A percentile compares a stretch with the other conserved stretches of the same genome.
Conservation (phyloP, 2,113 vertebrate genomes). For the Amphiprion ocellaris region DNA sequence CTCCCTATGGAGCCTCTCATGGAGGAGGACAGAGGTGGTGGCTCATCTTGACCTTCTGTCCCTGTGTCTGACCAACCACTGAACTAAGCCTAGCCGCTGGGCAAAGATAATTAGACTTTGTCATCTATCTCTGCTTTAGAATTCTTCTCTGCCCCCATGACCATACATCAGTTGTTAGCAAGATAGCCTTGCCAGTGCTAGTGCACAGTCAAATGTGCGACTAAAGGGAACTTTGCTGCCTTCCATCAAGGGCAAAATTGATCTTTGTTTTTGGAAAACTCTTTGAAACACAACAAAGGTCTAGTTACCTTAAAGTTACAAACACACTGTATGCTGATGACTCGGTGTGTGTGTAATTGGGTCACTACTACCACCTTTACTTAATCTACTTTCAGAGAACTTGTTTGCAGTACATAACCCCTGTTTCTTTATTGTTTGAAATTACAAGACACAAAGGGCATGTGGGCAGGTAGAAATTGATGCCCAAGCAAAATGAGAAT, state of each 20-base stretch:
- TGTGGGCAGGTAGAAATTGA: constrained; percentile 32
- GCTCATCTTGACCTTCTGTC: constrained; percentile 1
- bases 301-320: background rate
- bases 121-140: constrained; percentile 13
- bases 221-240: background rate
- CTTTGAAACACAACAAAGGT: background rate
- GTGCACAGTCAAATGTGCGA: background rate
- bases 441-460: constrained; percentile 20
- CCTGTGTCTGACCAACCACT: constrained; percentile 12
- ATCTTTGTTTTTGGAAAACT: background rate
- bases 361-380: background rate
- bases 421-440: constrained; percentile 28
- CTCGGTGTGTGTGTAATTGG: background rate
- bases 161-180: background rate
- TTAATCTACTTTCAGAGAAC: background rate
- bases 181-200: constrained; percentile 7
- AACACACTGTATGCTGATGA: background rate
- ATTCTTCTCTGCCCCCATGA: constrained; percentile 6
- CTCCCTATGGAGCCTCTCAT: constrained; percentile 7
- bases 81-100: constrained; percentile 12
- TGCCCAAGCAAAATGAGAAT: constrained; percentile 29
- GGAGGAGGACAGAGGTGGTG: constrained; percentile 19
- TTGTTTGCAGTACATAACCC: background rate
- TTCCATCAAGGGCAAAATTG: background rate
- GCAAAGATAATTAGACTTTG: constrained; percentile 30